These are phyloP conservation scores for Marcusenius ussheri DNA, from an alignment of 2,113 vertebrate genomes.

Conservation along the genomic window DNA sequence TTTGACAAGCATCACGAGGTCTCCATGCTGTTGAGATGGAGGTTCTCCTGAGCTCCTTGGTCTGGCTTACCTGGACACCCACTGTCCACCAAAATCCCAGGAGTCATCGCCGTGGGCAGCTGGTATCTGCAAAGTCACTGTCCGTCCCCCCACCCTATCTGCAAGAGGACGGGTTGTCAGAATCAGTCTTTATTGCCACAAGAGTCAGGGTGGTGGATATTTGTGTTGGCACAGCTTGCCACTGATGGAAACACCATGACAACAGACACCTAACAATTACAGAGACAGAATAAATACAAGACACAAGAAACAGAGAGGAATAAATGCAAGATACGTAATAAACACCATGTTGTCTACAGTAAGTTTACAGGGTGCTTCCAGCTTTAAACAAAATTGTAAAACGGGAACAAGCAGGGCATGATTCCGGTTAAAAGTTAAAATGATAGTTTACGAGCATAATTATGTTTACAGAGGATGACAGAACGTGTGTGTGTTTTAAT, in stretches of 20 bases:
- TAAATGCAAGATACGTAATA: not conserved
- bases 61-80: conserved; percentile 56
- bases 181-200: not conserved
- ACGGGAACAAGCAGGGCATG: not conserved
- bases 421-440: not conserved
- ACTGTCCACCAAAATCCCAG: conserved; percentile 65
- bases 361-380: not conserved
- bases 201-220: not conserved
- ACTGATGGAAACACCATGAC: not conserved
- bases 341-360: not conserved
- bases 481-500: not conserved
- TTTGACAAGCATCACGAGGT: not conserved
- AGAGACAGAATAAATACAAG: not conserved
- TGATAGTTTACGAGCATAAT: not conserved
- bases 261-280: not conserved
- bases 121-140: conserved; percentile 45
- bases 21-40: not conserved
- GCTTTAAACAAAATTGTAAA: not conserved
- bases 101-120: conserved; percentile 46
- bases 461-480: not conserved
- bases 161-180: not conserved
- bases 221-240: not conserved
- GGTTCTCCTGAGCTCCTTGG: not conserved
- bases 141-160: conserved; percentile 63
- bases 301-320: not conserved